A percentile compares a stretch with the other conserved stretches of the same genome.
phyloP scores from a whole-genome alignment of 2,797 vertebrate genomes.

The Rhabdophis nuchalis region DNA sequence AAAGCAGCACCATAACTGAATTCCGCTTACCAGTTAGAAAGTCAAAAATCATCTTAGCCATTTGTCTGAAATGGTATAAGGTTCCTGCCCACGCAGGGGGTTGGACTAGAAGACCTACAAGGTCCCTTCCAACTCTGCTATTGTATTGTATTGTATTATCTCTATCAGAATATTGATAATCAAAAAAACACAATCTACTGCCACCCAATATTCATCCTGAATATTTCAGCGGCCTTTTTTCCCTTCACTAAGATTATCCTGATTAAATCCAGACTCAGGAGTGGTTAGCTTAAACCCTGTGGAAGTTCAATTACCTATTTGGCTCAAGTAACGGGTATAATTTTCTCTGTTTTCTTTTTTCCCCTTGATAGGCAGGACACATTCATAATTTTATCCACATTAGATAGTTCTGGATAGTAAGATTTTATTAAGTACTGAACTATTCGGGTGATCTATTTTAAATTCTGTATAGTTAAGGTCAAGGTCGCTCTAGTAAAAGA shows the following conservation, averaged over 20 bases:
- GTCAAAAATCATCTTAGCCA: neutral
- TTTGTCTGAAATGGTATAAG: too few relatives aligned
- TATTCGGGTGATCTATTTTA: neutral
- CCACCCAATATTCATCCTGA: neutral
- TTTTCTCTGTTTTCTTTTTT: neutral
- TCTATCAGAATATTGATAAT: neutral
- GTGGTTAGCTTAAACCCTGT: neutral
- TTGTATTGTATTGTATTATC: too few relatives aligned
- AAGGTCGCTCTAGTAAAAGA: neutral
- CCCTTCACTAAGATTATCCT: neutral
- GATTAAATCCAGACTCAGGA: neutral
- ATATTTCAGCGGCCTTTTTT: neutral
- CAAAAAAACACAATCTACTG: neutral
- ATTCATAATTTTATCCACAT: neutral
- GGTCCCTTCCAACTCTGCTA: too few relatives aligned
- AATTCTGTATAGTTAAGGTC: neutral
- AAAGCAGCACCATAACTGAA: neutral
- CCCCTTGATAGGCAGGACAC: neutral
- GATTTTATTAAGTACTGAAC: neutral
- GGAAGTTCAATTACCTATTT: neutral
- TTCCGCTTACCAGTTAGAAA: neutral
- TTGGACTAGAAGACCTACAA: too few relatives aligned
- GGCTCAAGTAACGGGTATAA: neutral
- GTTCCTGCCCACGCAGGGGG: too few relatives aligned
- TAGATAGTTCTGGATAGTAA: neutral